Conservation (phyloP, 1,140 invertebrate genomes). For the Bicyclus anynana region DNA sequence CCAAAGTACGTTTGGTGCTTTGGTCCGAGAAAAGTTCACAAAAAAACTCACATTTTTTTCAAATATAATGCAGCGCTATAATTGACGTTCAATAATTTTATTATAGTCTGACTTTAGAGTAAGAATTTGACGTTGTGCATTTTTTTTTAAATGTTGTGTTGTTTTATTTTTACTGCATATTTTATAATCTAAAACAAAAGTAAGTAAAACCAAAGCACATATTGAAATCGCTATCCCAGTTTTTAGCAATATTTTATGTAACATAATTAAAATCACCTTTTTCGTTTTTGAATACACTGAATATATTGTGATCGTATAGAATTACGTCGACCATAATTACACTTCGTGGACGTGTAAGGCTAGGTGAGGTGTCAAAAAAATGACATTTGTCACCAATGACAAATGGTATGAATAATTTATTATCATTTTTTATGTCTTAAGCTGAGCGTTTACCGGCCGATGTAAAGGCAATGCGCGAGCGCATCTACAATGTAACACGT, state of each 20-base stretch:
- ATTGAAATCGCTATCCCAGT: too few species aligned
- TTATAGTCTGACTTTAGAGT: too few species aligned
- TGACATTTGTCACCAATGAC: not conserved
- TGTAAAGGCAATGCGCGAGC: not conserved
- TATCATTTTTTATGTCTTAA: not conserved
- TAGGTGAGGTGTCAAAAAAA: not conserved
- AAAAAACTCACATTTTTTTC: too few species aligned
- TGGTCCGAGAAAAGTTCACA: too few species aligned
- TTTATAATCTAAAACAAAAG: too few species aligned
- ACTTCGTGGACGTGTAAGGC: not conserved
- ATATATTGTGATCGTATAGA: not conserved
- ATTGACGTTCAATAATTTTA: too few species aligned
- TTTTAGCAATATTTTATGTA: not conserved
- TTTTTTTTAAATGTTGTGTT: too few species aligned
- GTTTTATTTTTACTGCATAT: too few species aligned
- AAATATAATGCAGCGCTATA: too few species aligned
- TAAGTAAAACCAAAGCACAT: too few species aligned
- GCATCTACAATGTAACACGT: not conserved
- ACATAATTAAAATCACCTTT: not conserved
- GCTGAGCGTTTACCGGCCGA: not conserved
- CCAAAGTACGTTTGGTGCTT: too few species aligned
- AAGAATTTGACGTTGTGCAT: too few species aligned
- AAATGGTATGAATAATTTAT: not conserved
- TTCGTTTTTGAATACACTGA: not conserved
- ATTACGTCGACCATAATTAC: not conserved